Evolutionary conservation across 1,140 invertebrate species (phyloP), one percentile per base, ranked within the genome.

Genomic region (Calosoma granatense): DNA sequence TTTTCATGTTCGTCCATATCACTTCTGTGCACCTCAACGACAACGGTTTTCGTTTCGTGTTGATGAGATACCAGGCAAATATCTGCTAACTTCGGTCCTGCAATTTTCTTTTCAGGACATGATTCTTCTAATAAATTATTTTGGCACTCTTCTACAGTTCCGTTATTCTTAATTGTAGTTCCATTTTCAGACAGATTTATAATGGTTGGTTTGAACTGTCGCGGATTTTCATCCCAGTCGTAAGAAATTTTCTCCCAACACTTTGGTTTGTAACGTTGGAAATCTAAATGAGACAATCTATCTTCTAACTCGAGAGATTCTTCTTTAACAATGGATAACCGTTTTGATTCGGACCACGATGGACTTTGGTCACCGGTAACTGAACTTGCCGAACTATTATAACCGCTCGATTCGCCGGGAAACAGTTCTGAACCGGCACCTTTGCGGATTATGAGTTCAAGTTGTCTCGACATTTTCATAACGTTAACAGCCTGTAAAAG

Each of bases 311-410:
- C 69, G 21, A 70, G 70, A 12, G 76, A 76, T 64, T 84, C 81
- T 61, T 86, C 84, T 51, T 80, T 80, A 14, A 87, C 83, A 30
- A 83, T 82, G 0, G 84, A 85, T 12, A 86, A 71, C 1, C 83
- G 67, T 63, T 85, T 82, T 15, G 74, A 75, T 59, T 80, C 78
- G 53, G 64, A 80, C 76, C 74, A 82, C 59, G 67, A 82, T 6
- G 81, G 82, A 66, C 81, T 84, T 61, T 83, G 76, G 64, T 87
- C 86, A 0, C 84, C 86, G 4, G 84, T 86, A 1, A 86, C 80
- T 17, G 83, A 86, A 60, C 85, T 88, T 12, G 86, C 85, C 0
- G 86, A 88, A 65, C 84, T 87, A 63, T 89, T 88, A 69, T 88
- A 88, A 2, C 86, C 86, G 57, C 83, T 86, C 26, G 85, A 88